Percentiles rank a stretch among this genome's conserved stretches.
phyloP scores from a whole-genome alignment of 37 sponge, comb jelly and placozoan genomes.

The Beroe forskalii region DNA sequence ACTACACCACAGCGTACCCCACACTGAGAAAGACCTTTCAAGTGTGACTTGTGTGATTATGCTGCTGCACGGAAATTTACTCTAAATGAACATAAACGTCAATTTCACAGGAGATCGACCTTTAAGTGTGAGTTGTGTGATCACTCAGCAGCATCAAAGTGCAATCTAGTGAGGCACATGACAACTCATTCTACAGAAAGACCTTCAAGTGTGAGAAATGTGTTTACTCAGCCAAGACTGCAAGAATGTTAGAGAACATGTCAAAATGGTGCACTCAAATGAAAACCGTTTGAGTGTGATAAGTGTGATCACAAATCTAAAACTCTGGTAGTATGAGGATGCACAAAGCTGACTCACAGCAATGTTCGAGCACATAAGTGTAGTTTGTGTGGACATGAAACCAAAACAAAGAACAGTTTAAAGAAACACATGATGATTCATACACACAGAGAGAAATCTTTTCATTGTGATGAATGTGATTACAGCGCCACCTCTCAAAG shows the following conservation, averaged over 20 bases:
- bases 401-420: background rate
- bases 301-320: background rate
- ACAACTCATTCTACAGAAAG: slow-evolving; percentile 19
- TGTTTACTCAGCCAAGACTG: background rate
- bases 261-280: background rate
- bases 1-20: background rate
- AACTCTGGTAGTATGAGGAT: background rate
- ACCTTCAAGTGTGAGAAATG: slow-evolving; percentile 24
- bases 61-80: background rate
- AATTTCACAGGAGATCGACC: slow-evolving; percentile 62
- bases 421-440: background rate
- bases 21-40: slow-evolving; percentile 34
- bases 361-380: background rate
- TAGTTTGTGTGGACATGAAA: background rate
- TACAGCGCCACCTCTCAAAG: background rate
- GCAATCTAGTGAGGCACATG: background rate
- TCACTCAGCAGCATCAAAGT: background rate
- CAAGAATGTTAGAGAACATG: background rate
- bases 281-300: slow-evolving; percentile 1
- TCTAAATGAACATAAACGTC: slow-evolving; percentile 19
- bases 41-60: slow-evolving; percentile 15
- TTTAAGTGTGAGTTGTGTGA: too few relatives aligned
- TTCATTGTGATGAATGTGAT: slow-evolving; percentile 37
- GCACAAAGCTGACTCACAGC: slow-evolving; percentile 33
- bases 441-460: background rate